Evolutionary conservation across 1,140 invertebrate species (phyloP).

Genomic region (Drosophila simulans): DNA sequence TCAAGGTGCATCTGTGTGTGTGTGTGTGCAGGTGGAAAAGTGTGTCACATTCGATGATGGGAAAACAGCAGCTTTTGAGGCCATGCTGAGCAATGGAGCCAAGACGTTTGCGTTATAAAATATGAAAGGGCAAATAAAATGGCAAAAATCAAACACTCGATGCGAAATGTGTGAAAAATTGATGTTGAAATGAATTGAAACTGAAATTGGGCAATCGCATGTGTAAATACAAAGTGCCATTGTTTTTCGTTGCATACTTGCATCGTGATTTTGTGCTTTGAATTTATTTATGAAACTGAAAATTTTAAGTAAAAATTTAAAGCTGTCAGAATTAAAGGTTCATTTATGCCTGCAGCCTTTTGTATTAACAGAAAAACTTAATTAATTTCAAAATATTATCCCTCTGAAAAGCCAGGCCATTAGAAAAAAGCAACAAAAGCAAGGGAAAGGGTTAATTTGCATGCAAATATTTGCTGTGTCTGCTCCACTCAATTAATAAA

Average conservation of each 20-base stretch:
- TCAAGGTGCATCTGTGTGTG: background rate
- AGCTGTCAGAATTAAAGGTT: background rate
- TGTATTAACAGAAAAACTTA: background rate
- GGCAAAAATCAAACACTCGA: slow-evolving; percentile 46
- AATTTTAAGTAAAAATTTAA: too few relatives aligned
- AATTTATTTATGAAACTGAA: background rate
- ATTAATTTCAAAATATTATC: slow-evolving; percentile 25
- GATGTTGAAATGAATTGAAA: slow-evolving; percentile 49
- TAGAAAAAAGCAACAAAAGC: background rate
- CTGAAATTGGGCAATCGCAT: slow-evolving; percentile 40
- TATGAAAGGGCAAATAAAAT: slow-evolving; percentile 50
- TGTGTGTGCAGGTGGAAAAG: slow-evolving; percentile 15
- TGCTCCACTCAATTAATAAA: slow-evolving; percentile 74
- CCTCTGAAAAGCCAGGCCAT: slow-evolving; percentile 2
- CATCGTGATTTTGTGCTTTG: slow-evolving; percentile 10
- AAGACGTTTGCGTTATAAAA: slow-evolving; percentile 51
- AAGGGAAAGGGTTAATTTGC: background rate
- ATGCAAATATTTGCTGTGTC: slow-evolving; percentile 53
- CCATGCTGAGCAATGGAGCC: slow-evolving; percentile 10
- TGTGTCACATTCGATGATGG: slow-evolving; percentile 49
- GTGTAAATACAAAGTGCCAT: slow-evolving; percentile 34
- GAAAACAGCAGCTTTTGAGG: slow-evolving; percentile 9
- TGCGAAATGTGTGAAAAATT: slow-evolving; percentile 46
- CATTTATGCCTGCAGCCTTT: background rate
- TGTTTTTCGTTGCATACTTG: slow-evolving; percentile 20